phyloP scores from a whole-genome alignment of 2,113 vertebrate species.

The Nothoprocta perdicaria region DNA sequence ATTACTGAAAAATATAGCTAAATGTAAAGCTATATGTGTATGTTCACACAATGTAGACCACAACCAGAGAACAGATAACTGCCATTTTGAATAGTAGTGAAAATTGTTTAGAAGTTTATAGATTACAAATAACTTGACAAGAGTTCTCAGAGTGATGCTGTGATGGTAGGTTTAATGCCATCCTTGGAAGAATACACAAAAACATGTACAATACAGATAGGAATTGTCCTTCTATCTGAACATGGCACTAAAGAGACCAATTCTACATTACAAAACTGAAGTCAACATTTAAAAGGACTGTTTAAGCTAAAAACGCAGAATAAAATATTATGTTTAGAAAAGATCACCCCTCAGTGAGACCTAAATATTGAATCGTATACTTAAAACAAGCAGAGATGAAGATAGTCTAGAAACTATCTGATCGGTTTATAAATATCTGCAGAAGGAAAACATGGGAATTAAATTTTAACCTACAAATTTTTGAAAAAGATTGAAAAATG shows the following conservation, averaged over 20 bases:
- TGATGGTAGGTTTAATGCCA: not conserved
- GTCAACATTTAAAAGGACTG: not conserved
- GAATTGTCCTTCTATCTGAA: not conserved
- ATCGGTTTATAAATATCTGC: not conserved
- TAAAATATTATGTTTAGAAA: not conserved
- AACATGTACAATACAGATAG: not conserved
- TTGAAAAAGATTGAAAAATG: not conserved
- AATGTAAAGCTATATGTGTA: not conserved
- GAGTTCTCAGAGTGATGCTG: not conserved
- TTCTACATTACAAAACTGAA: not conserved
- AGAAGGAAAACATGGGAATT: not conserved
- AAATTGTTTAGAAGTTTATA: not conserved
- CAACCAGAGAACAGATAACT: not conserved
- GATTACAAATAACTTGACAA: not conserved
- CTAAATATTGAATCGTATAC: not conserved
- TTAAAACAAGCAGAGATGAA: not conserved
- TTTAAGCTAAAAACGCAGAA: not conserved
- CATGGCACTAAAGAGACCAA: not conserved
- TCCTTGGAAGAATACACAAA: not conserved
- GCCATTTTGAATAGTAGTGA: not conserved
- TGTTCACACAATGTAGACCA: not conserved
- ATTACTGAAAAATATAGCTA: rapidly evolving
- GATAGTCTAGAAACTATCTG: not conserved
- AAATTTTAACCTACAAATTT: not conserved
- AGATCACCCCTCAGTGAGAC: not conserved